Evolutionary conservation across 2,888 invertebrate genomes (phyloP), one percentile per base, ranked within the genome.

Genomic region (Caenorhabditis sulstoni): DNA sequence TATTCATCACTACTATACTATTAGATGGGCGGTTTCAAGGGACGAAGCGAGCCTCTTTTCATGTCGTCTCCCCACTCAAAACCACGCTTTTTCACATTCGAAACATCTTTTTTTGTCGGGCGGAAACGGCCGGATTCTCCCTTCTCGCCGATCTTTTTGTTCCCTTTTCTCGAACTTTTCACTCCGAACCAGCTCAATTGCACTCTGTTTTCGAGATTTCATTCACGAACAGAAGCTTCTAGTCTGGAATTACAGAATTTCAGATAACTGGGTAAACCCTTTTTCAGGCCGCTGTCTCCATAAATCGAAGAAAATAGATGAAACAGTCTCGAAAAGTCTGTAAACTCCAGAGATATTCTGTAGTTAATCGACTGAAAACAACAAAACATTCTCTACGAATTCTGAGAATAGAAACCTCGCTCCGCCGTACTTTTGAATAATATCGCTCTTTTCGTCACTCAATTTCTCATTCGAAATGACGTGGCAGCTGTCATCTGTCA

Each of bases 1-100:
- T 62, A 55, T 71, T 62, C 70, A 71, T 71, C 70, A 71, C 61
- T 39, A 53, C 70, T 71, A 71, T 71, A 71, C 70, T 71, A 71
- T 62, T 71, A 71, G 68, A 39, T 37, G 29, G 29, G 52, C 23
- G 52, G 49, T 49, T 22, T 49, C 20, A 49, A 52, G 52, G 58
- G 39, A 22, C 22, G 47, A 12, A 20, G 47, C 23, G 20, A 22
- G 35, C 49, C 35, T 62, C 41, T 64, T 64, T 50, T 50, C 39
- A 41, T 50, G 47, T 37, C 52, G 12, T 41, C 1, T 23, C 41
- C 44, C 23, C 9, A 22, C 23, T 44, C 37, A 22, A 22, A 39
- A 41, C 22, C 41, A 3, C 57, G 57, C 41, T 41, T 57, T 57
- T 57, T 16, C 55, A 20, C 57, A 57, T 39, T 20, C 22, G 37